These are phyloP conservation scores for Umimayanthus kanabou DNA, from an alignment of 92 coral and sea anemone species.

Conservation along the genomic window DNA sequence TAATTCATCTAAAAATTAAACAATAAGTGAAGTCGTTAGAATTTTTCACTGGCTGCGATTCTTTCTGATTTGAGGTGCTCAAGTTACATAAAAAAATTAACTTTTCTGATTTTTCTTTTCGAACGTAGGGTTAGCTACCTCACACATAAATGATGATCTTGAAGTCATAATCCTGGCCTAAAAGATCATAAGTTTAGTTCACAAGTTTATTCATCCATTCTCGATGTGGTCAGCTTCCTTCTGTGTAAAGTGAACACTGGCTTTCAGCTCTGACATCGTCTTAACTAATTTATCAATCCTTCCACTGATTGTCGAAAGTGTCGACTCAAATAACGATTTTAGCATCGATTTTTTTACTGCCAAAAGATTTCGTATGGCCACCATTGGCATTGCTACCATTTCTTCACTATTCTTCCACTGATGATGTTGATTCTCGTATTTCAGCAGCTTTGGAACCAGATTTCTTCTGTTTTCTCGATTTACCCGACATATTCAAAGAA, in stretches of 20 bases:
- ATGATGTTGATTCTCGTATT: neutral
- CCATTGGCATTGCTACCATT: neutral
- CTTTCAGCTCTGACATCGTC: constrained; percentile 22
- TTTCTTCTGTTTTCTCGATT: constrained; percentile 1
- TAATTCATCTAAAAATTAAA: too few species aligned
- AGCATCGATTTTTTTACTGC: constrained; percentile 23
- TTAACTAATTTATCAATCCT: constrained; percentile 22
- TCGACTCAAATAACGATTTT: constrained; percentile 3
- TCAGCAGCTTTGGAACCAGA: neutral
- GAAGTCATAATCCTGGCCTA: too few species aligned
- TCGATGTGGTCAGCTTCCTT: constrained; percentile 13
- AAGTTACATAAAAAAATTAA: too few species aligned
- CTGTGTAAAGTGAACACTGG: constrained; percentile 20
- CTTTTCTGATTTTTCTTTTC: too few species aligned
- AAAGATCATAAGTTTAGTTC: too few species aligned
- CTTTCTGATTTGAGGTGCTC: too few species aligned
- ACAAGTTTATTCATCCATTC: too few species aligned
- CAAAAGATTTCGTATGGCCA: constrained; percentile 7
- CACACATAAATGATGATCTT: too few species aligned
- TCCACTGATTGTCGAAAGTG: neutral
- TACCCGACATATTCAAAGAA: neutral
- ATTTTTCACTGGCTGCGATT: too few species aligned
- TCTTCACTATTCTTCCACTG: constrained; percentile 14
- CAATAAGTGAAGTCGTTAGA: too few species aligned
- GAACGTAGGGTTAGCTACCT: too few species aligned